These are phyloP conservation scores for Bombus sibiricus DNA, from an alignment of 1,140 invertebrate species.

Conservation along the genomic window DNA sequence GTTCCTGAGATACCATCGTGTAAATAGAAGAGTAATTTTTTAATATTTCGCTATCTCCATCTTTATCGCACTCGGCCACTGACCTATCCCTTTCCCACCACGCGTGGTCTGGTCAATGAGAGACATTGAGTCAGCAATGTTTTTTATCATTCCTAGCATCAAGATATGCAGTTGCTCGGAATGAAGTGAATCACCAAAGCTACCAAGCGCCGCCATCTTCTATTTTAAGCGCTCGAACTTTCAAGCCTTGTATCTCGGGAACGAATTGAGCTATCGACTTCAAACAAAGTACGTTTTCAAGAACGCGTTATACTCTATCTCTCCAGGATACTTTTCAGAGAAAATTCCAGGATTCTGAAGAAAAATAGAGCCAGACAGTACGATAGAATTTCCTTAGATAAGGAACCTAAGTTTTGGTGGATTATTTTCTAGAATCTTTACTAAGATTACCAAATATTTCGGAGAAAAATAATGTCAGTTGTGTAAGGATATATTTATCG, in stretches of 20 bases:
- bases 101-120: background rate
- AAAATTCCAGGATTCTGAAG: background rate
- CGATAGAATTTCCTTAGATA: no score
- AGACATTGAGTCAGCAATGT: background rate
- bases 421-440: no score
- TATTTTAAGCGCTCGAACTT: background rate
- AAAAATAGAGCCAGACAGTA: no score
- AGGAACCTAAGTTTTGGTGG: no score
- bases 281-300: conserved; percentile 1
- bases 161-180: background rate
- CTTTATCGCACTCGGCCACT: background rate
- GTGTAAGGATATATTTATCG: no score
- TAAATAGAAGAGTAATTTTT: background rate
- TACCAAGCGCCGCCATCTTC: background rate
- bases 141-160: background rate
- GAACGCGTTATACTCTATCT: background rate
- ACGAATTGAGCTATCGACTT: conserved; percentile 1
- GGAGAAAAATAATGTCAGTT: no score
- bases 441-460: no score
- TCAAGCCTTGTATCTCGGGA: background rate
- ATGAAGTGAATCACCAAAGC: background rate
- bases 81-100: background rate
- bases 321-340: no score
- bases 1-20: background rate
- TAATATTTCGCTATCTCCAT: background rate